Conservation (phyloP, 2,113 vertebrate species). For the Cinclus mexicanus region DNA sequence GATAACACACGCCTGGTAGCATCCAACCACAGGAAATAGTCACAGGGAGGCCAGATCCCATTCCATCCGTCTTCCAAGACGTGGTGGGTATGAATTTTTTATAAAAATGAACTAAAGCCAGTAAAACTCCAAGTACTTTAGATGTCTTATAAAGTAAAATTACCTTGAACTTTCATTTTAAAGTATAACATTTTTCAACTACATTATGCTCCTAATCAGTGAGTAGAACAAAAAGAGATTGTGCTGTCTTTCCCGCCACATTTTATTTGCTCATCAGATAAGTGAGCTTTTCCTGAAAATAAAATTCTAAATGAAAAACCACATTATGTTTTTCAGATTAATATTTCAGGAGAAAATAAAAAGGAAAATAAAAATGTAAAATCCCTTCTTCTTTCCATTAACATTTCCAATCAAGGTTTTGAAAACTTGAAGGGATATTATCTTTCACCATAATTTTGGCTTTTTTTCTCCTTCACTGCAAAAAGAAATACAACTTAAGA, state of each 20-base stretch:
- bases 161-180: not conserved
- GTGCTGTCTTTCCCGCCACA: not conserved
- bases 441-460: not conserved
- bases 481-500: not conserved
- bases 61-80: not conserved
- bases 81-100: not conserved
- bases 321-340: not conserved
- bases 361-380: accelerated
- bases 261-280: not conserved
- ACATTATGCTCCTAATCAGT: not conserved
- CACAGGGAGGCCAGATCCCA: not conserved
- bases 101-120: not conserved
- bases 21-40: not conserved
- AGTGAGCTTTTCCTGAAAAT: not conserved
- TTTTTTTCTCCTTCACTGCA: not conserved
- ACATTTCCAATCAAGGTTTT: not conserved
- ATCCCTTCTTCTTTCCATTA: not conserved
- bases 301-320: not conserved
- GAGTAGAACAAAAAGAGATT: not conserved
- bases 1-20: too few relatives aligned
- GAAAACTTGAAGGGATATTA: not conserved
- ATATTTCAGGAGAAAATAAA: not conserved
- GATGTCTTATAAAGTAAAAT: not conserved
- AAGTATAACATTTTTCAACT: not conserved
- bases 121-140: not conserved